phyloP scores from a whole-genome alignment of 2,797 vertebrate genomes.

The Craterocephalus amniculus region DNA sequence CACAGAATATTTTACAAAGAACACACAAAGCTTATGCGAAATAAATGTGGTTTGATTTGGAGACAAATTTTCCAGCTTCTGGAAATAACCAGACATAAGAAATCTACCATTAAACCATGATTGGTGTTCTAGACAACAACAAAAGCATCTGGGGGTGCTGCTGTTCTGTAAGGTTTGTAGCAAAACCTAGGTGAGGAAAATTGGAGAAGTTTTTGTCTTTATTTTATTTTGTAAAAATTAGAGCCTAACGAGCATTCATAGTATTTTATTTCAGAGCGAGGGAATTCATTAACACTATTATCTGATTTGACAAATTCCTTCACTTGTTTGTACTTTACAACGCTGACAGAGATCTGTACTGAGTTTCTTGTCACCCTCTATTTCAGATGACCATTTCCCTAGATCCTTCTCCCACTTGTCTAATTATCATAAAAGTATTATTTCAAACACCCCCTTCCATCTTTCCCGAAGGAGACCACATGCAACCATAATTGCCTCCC shows the following conservation, averaged over 20 bases:
- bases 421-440: conserved; percentile 80
- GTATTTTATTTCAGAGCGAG: conserved; percentile 50
- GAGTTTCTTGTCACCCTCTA: conserved; percentile 58
- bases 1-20: conserved; percentile 17
- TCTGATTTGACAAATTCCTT: conserved; percentile 57
- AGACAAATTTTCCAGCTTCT: conserved; percentile 15
- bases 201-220: conserved; percentile 42
- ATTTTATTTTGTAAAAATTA: conserved; percentile 30
- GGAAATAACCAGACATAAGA: conserved; percentile 31
- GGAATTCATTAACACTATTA: conserved; percentile 41
- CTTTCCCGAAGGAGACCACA: conserved; percentile 81
- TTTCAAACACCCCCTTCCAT: conserved; percentile 74
- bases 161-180: conserved; percentile 20
- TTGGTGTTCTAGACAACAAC: conserved; percentile 36
- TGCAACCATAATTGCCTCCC: conserved; percentile 88
- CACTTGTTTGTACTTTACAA: conserved; percentile 63
- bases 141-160: conserved; percentile 22
- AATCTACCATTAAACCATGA: conserved; percentile 44
- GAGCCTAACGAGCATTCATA: conserved; percentile 26
- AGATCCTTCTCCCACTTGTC: conserved; percentile 76
- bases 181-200: conserved; percentile 10
- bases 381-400: conserved; percentile 73
- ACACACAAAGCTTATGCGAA: conserved; percentile 21
- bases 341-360: conserved; percentile 35
- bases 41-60: conserved; percentile 26